phyloP scores from a whole-genome alignment of 1,140 invertebrate genomes.

The Leptinotarsa lineolata region DNA sequence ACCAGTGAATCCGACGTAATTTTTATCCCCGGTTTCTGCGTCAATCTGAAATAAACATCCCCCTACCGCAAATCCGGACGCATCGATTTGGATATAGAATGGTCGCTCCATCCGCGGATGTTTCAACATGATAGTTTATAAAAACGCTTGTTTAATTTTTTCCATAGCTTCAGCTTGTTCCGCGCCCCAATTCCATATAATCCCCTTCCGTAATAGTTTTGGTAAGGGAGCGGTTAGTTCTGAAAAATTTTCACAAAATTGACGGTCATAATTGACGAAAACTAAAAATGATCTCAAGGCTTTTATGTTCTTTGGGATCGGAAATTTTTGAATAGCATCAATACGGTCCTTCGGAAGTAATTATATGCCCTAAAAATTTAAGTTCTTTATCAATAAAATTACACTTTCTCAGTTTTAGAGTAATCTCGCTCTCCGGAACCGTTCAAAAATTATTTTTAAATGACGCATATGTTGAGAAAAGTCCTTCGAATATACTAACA shows the following conservation, averaged over 20 bases:
- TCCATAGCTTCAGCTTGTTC: not conserved
- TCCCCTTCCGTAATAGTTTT: not conserved
- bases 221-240: not conserved
- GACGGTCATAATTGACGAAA: constrained; percentile 54
- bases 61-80: not conserved
- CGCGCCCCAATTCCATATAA: not conserved
- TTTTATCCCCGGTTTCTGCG: not conserved
- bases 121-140: not conserved
- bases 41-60: not conserved
- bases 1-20: not conserved
- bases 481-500: not conserved
- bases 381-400: not conserved
- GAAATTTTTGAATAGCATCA: constrained; percentile 45
- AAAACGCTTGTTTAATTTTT: not conserved
- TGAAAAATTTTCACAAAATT: constrained; percentile 48
- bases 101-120: not conserved
- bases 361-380: constrained; percentile 32
- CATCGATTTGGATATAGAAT: not conserved
- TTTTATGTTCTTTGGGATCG: constrained; percentile 48
- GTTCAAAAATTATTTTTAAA: not conserved
- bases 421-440: not conserved
- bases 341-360: constrained; percentile 50
- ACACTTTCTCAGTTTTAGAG: not conserved
- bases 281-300: constrained; percentile 56
- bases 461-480: not conserved